Evolutionary conservation across 2,888 invertebrate genomes (phyloP), one percentile per base, ranked within the genome.

Genomic region (Silvanus unidentatus): DNA sequence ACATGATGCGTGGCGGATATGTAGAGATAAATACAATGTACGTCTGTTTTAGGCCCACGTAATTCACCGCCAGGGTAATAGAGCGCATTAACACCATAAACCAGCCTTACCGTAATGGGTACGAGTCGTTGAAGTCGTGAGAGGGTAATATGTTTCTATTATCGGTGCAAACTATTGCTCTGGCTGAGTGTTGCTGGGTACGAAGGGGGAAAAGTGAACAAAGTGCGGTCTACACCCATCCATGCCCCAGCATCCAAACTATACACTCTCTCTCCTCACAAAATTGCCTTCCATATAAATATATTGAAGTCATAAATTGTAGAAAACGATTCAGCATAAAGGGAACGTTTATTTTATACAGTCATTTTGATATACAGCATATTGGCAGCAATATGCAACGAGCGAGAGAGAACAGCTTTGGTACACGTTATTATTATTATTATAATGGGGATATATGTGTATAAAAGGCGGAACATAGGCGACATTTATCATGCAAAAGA

Each of bases 141-240:
- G 70, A 69, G 68, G 69, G 71, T 71, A 71, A 71, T 73, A 72
- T 70, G 71, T 73, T 72, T 72, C 71, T 72, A 73, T 73, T 73
- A 73, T 69, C 70, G 65, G 66, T 60, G 65, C 66, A 65, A 69
- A 68, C 68, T 68, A 68, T 66, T 66, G 63, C 32, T 5, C 60
- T 57, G 65, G 60, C 6, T 4, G 37, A 37, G 13, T 16, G 37
- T 15, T 32, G 15, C 15, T 9, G n/a, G 35, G 6, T 32, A 8
- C 4, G 4, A 32, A 12, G 10, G 32, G 13, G 22, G 22, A 22
- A 22, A 8, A 22, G 22, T 22, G 22, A 22, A 22, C 22, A 22
- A 22, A 22, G 22, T 22, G 22, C 22, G 22, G 22, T 22, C 22
- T 22, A 22, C 8, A 22, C n/a, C n/a, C 22, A 22, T 5, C 22